These are phyloP conservation scores for Furnarius figulus DNA, from an alignment of 2,113 vertebrate genomes.

Conservation along the genomic window DNA sequence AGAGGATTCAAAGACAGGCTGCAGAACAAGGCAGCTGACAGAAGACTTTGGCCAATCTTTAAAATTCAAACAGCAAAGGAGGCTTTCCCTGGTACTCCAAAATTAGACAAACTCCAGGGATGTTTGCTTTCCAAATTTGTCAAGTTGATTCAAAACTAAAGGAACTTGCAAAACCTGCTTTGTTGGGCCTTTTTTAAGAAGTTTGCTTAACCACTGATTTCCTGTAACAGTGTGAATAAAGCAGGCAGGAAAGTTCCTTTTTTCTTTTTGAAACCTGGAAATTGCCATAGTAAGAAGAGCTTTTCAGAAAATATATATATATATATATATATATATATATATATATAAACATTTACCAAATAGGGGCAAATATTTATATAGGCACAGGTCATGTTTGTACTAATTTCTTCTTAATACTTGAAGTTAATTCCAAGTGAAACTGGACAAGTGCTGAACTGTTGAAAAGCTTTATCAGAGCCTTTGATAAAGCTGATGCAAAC, in stretches of 20 bases:
- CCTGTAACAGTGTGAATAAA: not conserved
- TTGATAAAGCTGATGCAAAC: not conserved
- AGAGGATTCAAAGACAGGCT: conserved; percentile 75
- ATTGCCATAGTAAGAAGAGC: not conserved
- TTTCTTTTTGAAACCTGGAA: not conserved
- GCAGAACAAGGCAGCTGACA: conserved; percentile 48
- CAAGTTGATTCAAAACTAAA: not conserved
- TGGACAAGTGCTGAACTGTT: not conserved
- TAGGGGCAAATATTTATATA: conserved; percentile 40
- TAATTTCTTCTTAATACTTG: not conserved
- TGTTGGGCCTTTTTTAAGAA: not conserved
- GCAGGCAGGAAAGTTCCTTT: not conserved
- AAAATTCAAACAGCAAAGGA: conserved; percentile 41
- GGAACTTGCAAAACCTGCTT: not conserved
- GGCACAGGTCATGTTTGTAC: not conserved
- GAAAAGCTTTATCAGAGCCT: not conserved
- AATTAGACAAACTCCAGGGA: not conserved
- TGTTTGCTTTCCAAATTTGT: conserved; percentile 43
- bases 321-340: not conserved
- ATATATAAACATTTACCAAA: conserved; percentile 1
- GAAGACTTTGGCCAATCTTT: conserved; percentile 39
- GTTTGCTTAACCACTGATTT: not conserved
- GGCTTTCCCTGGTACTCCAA: not conserved
- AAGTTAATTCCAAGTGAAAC: conserved; percentile 38
- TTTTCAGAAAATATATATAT: conserved; percentile 18